Conservation (phyloP, 2,888 invertebrate species). For the Aphidius colemani region DNA sequence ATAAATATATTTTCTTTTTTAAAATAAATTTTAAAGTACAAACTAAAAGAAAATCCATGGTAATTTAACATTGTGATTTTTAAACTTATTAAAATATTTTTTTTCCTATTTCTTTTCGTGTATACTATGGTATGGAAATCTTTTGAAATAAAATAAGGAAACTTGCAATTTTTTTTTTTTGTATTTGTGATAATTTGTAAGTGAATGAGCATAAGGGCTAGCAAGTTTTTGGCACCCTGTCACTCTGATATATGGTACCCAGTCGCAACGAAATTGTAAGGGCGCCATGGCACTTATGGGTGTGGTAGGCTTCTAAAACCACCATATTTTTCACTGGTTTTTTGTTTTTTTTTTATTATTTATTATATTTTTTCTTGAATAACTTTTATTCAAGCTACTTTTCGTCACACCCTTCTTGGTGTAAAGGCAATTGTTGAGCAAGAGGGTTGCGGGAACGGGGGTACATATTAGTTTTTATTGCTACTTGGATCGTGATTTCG, state of each 20-base stretch:
- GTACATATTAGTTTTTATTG: slow-evolving; percentile 32
- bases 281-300: slow-evolving; percentile 53
- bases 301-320: slow-evolving; percentile 39
- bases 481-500: slow-evolving; percentile 47
- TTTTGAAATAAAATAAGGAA: no score
- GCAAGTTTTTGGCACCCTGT: slow-evolving; percentile 36
- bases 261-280: slow-evolving; percentile 43
- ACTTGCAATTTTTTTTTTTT: no score
- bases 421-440: slow-evolving; percentile 8
- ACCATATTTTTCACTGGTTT: slow-evolving; percentile 48
- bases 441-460: no score
- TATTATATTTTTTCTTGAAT: slow-evolving; percentile 18
- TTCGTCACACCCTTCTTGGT: slow-evolving; percentile 22
- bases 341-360: slow-evolving; percentile 47
- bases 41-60: no score
- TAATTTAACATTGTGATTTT: no score
- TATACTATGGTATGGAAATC: no score
- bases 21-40: no score
- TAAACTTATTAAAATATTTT: no score
- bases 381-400: background rate
- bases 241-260: slow-evolving; percentile 40
- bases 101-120: no score
- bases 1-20: no score
- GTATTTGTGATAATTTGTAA: background rate
- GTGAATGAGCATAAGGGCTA: slow-evolving; percentile 20